Conservation (phyloP, 2,113 vertebrate species). For the Probosciger aterrimus region DNA sequence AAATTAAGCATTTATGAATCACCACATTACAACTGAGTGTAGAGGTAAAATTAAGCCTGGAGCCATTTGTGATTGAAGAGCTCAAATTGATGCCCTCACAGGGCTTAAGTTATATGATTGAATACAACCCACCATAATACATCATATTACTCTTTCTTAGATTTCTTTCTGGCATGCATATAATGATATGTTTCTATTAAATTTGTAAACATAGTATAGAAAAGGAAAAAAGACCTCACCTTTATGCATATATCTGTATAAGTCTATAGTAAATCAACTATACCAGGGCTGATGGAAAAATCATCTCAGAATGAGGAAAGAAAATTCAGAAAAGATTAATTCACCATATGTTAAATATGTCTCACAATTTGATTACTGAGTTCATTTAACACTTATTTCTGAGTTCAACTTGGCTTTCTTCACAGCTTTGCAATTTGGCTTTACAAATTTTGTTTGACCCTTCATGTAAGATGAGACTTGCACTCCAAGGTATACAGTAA, state of each 20-base stretch:
- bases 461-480: background rate
- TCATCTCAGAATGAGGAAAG: background rate
- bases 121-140: background rate
- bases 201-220: background rate
- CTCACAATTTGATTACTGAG: background rate
- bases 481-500: background rate
- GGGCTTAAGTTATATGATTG: background rate
- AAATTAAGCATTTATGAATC: background rate
- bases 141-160: background rate
- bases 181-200: background rate
- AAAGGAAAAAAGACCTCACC: background rate
- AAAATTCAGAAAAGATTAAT: background rate
- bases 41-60: background rate
- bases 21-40: background rate
- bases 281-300: background rate
- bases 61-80: background rate
- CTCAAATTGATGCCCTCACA: background rate
- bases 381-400: constrained; percentile 3
- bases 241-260: background rate
- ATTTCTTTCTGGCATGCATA: background rate
- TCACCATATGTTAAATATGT: background rate
- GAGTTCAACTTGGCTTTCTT: background rate
- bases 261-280: background rate
- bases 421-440: background rate
- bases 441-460: background rate